Evolutionary conservation across 2,888 invertebrate species (phyloP).

Genomic region (Netelia virgata): DNA sequence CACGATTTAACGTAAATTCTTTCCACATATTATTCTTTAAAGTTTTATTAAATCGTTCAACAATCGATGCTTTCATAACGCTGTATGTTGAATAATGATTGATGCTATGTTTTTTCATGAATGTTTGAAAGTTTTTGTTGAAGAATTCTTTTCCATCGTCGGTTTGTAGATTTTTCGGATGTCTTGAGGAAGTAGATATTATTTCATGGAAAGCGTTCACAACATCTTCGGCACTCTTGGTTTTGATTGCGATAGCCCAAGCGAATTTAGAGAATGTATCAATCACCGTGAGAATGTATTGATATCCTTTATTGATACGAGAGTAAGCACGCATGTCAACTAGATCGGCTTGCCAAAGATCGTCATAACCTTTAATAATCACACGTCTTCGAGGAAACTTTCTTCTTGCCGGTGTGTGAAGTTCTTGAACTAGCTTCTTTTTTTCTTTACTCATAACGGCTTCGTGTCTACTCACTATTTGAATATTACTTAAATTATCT

Average conservation of each 20-base stretch:
- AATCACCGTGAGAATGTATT: constrained; percentile 80
- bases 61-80: constrained; percentile 73
- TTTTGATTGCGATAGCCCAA: constrained; percentile 79
- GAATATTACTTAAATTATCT: too few relatives aligned
- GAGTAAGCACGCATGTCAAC: constrained; percentile 78
- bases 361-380: constrained; percentile 77
- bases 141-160: constrained; percentile 64
- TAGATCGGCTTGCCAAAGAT: constrained; percentile 83
- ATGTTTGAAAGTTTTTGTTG: constrained; percentile 55
- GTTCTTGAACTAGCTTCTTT: constrained; percentile 16
- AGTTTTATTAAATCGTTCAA: constrained; percentile 74
- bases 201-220: constrained; percentile 46
- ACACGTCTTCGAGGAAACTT: constrained; percentile 43
- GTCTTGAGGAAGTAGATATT: too few relatives aligned
- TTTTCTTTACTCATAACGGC: too few relatives aligned
- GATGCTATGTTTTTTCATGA: constrained; percentile 33
- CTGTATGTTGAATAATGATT: constrained; percentile 56
- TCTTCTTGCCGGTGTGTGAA: constrained; percentile 50
- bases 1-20: constrained; percentile 47
- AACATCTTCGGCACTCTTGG: constrained; percentile 61
- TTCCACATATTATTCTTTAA: constrained; percentile 67
- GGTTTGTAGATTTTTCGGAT: constrained; percentile 39
- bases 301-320: constrained; percentile 75
- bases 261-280: constrained; percentile 82
- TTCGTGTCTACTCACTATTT: too few relatives aligned